Conservation (phyloP, 2,888 invertebrate species). For the Drosophila maculinotata region DNA sequence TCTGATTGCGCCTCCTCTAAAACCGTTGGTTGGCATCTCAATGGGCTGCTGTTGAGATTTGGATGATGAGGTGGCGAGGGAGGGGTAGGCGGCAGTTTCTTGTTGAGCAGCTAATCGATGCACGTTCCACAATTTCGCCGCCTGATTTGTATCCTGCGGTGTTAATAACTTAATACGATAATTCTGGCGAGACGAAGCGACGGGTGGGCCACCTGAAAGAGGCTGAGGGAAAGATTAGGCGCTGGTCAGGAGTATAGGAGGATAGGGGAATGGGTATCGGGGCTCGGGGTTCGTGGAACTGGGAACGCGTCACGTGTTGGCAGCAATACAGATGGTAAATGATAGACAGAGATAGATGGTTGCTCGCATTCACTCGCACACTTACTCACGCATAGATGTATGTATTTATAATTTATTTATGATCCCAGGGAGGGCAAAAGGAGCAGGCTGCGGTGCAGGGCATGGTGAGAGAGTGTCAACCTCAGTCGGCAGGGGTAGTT, state of each 20-base stretch:
- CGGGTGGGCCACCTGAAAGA: neutral
- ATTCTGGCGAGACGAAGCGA: constrained; percentile 1
- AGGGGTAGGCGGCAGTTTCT: too few relatives aligned
- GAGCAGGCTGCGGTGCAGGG: constrained; percentile 11
- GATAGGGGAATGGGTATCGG: too few relatives aligned
- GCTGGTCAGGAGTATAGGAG: neutral
- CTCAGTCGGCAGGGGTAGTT: constrained; percentile 39
- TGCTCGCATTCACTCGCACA: neutral
- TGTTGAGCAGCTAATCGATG: neutral
- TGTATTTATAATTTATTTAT: neutral
- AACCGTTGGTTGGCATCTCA: too few relatives aligned
- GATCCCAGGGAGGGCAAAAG: constrained; percentile 1
- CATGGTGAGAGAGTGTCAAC: constrained; percentile 14
- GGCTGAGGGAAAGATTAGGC: neutral
- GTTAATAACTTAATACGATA: constrained; percentile 10
- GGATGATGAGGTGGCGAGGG: too few relatives aligned
- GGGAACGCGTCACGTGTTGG: constrained; percentile 9
- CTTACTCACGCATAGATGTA: too few relatives aligned
- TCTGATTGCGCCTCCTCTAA: too few relatives aligned
- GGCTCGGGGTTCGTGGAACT: neutral
- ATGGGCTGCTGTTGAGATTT: neutral
- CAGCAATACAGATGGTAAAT: neutral
- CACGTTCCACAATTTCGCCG: neutral
- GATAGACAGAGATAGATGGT: neutral
- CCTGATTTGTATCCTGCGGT: constrained; percentile 6